Base-by-base conservation (phyloP, 2,113 vertebrate species). In the Cryptotis parvus region DNA sequence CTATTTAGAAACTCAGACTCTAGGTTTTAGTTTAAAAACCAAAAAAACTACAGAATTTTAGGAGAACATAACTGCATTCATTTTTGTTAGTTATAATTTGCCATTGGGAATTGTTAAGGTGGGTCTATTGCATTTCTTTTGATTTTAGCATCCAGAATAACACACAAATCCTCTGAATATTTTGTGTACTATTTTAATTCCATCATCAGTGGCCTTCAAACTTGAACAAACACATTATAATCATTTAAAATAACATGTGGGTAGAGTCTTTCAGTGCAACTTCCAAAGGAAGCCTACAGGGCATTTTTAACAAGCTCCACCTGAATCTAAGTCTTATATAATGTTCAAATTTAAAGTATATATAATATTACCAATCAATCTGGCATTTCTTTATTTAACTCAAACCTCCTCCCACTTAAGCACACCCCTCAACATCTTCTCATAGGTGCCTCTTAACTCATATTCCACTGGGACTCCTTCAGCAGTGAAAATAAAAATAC, bases 321-420 rank as follows among this genome's bases (percentile, higher is more conserved):
- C 37, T 55, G 14, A 73, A 69, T 94, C 61, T 39, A 74, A 88
- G 49, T 26, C 20, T 94, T 91, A 85, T 2, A 58, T 83, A 83
- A 77, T 22, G 24, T 39, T 69, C 86, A 91, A 61, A 74, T 76
- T 63, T 83, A 83, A 96, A 94, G 76, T 91, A 82, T 80, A 94
- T 92, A 89, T 87, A 93, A 92, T 26, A 92, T 39, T 35, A 31
- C 16, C 7, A 49, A 55, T 73, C 37, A 76, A 75, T 85, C 52
- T 92, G 35, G 72, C 58, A 22, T 55, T 52, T 88, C 49, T 72
- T 86, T 58, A 87, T 83, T 83, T 84, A 63, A 52, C 7, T 37
- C 74, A 78, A 78, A 91, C n/a, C 41, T 85, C 69, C 3, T 16
- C 39, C n/a, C 33, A 61, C 63, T 41, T 37, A 66, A 55, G 35